Conservation (phyloP, 2,888 invertebrate species). For the Esperia sulphurella region DNA sequence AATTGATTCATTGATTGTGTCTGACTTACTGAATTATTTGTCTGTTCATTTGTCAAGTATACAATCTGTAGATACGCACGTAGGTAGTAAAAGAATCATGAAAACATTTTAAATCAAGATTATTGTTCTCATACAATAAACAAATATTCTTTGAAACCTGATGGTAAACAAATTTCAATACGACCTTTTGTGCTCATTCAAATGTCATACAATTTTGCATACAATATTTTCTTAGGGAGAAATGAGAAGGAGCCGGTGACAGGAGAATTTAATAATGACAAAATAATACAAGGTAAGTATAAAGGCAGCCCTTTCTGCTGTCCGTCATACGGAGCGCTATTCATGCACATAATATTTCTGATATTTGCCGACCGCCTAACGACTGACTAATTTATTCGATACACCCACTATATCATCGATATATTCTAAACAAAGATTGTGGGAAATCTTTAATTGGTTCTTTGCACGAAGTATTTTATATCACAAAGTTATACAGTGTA, state of each 20-base stretch:
- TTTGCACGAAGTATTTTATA: too few relatives aligned
- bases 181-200: conserved; percentile 72
- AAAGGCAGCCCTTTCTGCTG: conserved; percentile 77
- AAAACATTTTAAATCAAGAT: background rate
- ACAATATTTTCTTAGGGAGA: conserved; percentile 75
- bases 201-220: conserved; percentile 79
- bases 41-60: background rate
- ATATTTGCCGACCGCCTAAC: conserved; percentile 70
- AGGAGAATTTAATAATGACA: conserved; percentile 79
- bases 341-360: conserved; percentile 74
- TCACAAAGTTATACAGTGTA: background rate
- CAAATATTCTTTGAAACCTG: conserved; percentile 33
- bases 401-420: conserved; percentile 6
- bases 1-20: conserved; percentile 13
- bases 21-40: background rate
- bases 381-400: conserved; percentile 66
- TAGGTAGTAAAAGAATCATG: background rate
- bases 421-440: background rate
- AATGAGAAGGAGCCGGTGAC: conserved; percentile 72
- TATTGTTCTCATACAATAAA: conserved; percentile 5
- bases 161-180: conserved; percentile 57
- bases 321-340: conserved; percentile 75
- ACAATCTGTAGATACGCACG: background rate
- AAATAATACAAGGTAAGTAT: conserved; percentile 77
- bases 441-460: background rate